Base-by-base conservation (phyloP, 2,797 vertebrate species). In the Sebastes steindachneri region DNA sequence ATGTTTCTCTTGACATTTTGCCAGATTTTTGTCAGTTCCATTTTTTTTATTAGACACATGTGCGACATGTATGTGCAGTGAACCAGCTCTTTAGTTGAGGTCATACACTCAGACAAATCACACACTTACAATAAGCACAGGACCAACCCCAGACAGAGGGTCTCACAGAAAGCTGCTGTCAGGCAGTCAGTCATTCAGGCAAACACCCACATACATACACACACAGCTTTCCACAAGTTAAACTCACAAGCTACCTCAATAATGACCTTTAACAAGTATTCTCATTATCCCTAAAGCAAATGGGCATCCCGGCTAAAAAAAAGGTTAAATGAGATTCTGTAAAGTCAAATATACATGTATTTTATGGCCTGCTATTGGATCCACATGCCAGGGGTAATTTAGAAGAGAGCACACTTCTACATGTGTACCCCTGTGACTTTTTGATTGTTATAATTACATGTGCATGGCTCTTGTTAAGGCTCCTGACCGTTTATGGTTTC, bases 401-500 rank as follows among this genome's bases (percentile, higher is more conserved):
- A 72, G 72, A 63, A 68, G 77, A 79, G 79, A 85, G 75, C 62
- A 45, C 78, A 82, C 80, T 76, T 81, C 67, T 86, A 59, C 69
- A 85, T 83, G 70, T 91, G 82, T 75, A 70, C 79, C 73, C 69
- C 57, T 89, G 75, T 85, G 68, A 82, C 90, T 93, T 91, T 94
- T 87, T 93, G 87, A 93, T 93, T 91, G 84, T 91, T 86, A 72
- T 89, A 90, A 91, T 92, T 94, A 87, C 86, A 85, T 85, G 75
- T 86, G 88, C 84, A 78, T 88, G 91, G 86, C 75, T 92, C 91
- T 92, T 90, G 88, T 93, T 92, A 90, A 82, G 79, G 65, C 78
- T 86, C 71, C 75, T 81, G 83, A 83, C 85, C 65, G 48, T 90
- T 94, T 93, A 90, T 87, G 87, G 90, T 94, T 93, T 94, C 88